Percentiles rank a stretch among this genome's conserved stretches.
These are phyloP conservation scores for Podotricha telesiphe DNA, from an alignment of 2,888 invertebrate genomes.

Conservation along the genomic window DNA sequence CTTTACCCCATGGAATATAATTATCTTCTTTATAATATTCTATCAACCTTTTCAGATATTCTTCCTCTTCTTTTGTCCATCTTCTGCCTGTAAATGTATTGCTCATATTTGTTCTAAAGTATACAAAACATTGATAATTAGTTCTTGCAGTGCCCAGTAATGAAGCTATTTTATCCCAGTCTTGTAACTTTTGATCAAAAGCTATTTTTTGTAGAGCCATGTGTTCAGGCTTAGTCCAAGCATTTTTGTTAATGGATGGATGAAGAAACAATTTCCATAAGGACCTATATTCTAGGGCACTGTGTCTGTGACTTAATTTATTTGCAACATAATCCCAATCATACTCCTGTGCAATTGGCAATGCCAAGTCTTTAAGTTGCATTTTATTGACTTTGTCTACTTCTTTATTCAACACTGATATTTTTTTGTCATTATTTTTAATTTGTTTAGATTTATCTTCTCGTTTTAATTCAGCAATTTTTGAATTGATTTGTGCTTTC, in stretches of 20 bases:
- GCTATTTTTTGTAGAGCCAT: conserved; percentile 58
- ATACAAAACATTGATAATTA: conserved; percentile 88
- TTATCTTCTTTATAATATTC: conserved; percentile 85
- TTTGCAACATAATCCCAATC: conserved; percentile 84
- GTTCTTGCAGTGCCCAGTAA: conserved; percentile 84
- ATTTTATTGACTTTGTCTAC: conserved; percentile 52
- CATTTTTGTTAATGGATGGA: conserved; percentile 84
- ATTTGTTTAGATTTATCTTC: conserved; percentile 42
- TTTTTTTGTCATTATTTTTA: conserved; percentile 43
- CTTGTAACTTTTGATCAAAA: conserved; percentile 69
- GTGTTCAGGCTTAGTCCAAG: conserved; percentile 65
- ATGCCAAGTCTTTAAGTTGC: conserved; percentile 57
- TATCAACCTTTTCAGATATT: conserved; percentile 84
- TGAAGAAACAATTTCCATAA: conserved; percentile 89
- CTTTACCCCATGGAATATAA: conserved; percentile 89
- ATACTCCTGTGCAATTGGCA: conserved; percentile 72
- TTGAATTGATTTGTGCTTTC: conserved; percentile 51
- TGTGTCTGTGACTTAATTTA: conserved; percentile 81
- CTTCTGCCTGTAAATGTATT: conserved; percentile 61
- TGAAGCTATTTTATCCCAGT: conserved; percentile 87
- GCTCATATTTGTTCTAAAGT: conserved; percentile 82
- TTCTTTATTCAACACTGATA: conserved; percentile 49
- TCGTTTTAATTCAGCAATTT: conserved; percentile 54
- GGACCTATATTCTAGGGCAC: conserved; percentile 85
- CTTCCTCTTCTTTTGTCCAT: conserved; percentile 89